These are phyloP conservation scores for Porites divaricata DNA, from an alignment of 92 coral and sea anemone genomes.

Conservation along the genomic window DNA sequence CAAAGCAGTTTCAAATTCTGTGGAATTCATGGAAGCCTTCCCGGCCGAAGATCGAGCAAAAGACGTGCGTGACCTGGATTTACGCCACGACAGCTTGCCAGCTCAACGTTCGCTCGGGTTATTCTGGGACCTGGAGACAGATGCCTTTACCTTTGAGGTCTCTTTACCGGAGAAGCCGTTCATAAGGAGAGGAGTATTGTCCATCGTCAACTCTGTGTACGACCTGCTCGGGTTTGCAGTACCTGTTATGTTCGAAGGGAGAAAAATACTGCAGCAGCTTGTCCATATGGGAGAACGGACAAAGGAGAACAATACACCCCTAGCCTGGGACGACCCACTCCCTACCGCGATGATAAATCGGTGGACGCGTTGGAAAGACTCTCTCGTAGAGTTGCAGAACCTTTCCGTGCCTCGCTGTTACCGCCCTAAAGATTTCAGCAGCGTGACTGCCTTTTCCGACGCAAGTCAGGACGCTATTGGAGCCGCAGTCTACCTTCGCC, in stretches of 20 bases:
- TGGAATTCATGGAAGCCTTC: constrained; percentile 58
- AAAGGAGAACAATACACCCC: constrained; percentile 13
- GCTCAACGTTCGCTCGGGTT: constrained; percentile 42
- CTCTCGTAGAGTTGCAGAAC: constrained; percentile 20
- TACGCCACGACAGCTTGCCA: constrained; percentile 32
- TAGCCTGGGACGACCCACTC: constrained; percentile 54
- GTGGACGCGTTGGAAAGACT: constrained; percentile 40
- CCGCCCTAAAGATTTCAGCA: constrained; percentile 29
- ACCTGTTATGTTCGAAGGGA: constrained; percentile 40
- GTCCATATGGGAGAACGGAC: constrained; percentile 33
- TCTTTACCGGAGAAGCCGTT: constrained; percentile 17
- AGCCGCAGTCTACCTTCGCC: constrained; percentile 37
- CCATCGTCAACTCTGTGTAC: constrained; percentile 40
- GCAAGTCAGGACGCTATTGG: constrained; percentile 42
- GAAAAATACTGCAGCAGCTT: constrained; percentile 41
- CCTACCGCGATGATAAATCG: constrained; percentile 16
- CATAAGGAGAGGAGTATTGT: constrained; percentile 22
- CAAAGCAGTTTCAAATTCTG: constrained; percentile 55
- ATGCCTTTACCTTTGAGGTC: constrained; percentile 33
- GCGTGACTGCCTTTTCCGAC: constrained; percentile 32
- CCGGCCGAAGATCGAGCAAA: constrained; percentile 49
- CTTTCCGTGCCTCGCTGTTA: constrained; percentile 36
- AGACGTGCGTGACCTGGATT: constrained; percentile 26
- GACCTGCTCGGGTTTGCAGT: constrained; percentile 45
- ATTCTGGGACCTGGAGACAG: constrained; percentile 33